Base-by-base conservation (phyloP, 2,888 invertebrate species). In the Dione vanillae region DNA sequence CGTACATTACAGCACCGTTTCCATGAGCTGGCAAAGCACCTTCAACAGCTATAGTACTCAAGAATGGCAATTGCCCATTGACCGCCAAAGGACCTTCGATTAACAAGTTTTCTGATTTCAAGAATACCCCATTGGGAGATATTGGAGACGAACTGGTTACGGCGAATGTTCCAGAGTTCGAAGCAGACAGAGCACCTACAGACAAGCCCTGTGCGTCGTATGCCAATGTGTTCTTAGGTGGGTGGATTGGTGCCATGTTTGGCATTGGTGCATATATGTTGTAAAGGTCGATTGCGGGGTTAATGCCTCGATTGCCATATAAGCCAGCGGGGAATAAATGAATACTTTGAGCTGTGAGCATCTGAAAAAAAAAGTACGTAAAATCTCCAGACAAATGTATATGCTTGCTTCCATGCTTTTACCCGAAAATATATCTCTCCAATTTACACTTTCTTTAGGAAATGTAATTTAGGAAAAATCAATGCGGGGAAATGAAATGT, bases 61-160 rank as follows among this genome's bases (percentile, higher is more conserved):
- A 67, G 61, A 72, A 72, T 16, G 72, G 72, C 19, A 71, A 45
- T 49, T 83, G 73, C 0, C 85, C 86, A 58, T 73, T 75, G 0
- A 84, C 80, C 5, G 76, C 72, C 16, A 85, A 62, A 5, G 78
- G 73, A 0, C 86, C 86, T 64, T 83, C 82, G 2, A 77, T 73
- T 0, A 85, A 77, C 19, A 79, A 73, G 51, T 82, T 81, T 41
- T 86, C 85, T 11, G 85, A 81, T 2, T 79, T 69, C 0, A 85
- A 76, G 3, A 75, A 75, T 3, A 87, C 74, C 3, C 85, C 86
- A 47, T 76, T 82, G 0, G 85, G 83, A 3, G 78, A 74, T 19
- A 82, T 80, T 0, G 82, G 82, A 2, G 85, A 84, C 41, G 78
- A 45, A 68, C 82, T 82, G 58, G 78, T 77, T 1, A 83, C 78